Conservation (phyloP, 2,797 vertebrate genomes). For the Eulemur coronatus region DNA sequence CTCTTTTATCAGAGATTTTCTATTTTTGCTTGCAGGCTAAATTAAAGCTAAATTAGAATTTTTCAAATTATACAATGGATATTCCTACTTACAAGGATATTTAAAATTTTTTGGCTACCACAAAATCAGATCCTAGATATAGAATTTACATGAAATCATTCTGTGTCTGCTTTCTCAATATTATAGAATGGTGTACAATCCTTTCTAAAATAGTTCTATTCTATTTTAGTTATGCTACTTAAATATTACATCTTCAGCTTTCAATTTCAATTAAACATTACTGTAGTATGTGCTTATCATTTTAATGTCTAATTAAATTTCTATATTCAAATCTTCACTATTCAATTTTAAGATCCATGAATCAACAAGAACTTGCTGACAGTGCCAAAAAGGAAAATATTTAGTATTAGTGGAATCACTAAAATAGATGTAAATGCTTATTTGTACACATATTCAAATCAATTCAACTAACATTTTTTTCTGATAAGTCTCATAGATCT, state of each 20-base stretch:
- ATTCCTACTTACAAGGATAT: constrained; percentile 36
- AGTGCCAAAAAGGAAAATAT: constrained; percentile 30
- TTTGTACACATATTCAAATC: neutral
- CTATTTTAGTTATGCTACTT: constrained; percentile 52
- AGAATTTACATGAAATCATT: constrained; percentile 52
- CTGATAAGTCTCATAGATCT: neutral
- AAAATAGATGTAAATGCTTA: neutral
- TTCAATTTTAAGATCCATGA: constrained; percentile 49
- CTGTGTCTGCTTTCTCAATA: constrained; percentile 20
- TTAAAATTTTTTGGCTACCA: constrained; percentile 41
- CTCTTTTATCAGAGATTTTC: constrained; percentile 6
- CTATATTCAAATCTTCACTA: constrained; percentile 36
- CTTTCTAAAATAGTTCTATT: constrained; percentile 50
- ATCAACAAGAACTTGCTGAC: constrained; percentile 36
- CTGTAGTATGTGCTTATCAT: constrained; percentile 15
- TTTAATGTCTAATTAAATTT: constrained; percentile 62
- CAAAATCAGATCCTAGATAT: constrained; percentile 15
- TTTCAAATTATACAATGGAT: constrained; percentile 47
- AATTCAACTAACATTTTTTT: neutral
- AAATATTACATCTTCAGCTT: constrained; percentile 55
- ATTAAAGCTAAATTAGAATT: constrained; percentile 21
- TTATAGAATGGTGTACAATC: neutral
- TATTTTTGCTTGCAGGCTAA: constrained; percentile 19
- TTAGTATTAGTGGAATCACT: neutral
- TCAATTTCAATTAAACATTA: constrained; percentile 40